These are phyloP conservation scores for Orthosia cruda DNA, from an alignment of 2,888 invertebrate genomes.

Conservation along the genomic window DNA sequence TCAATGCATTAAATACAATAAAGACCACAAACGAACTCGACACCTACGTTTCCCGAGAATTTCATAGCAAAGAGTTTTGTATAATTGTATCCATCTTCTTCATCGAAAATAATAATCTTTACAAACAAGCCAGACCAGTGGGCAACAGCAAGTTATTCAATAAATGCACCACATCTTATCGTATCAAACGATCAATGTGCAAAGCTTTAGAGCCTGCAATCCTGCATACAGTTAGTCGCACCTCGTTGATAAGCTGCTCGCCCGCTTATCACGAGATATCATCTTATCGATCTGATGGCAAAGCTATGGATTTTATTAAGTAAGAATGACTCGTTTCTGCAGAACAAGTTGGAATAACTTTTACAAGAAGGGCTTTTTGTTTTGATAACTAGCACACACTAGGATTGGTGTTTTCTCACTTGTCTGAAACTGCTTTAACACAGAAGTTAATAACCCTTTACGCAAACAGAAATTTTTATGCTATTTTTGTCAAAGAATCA, in stretches of 20 bases:
- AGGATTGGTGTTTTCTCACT: too few species aligned
- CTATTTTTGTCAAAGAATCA: too few species aligned
- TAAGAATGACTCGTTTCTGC: background rate
- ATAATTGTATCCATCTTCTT: background rate
- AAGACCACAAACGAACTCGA: too few species aligned
- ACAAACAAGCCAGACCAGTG: too few species aligned
- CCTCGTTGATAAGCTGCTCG: constrained; percentile 27
- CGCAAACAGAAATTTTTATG: too few species aligned
- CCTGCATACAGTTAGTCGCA: constrained; percentile 40
- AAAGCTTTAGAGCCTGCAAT: constrained; percentile 2
- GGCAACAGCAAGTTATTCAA: constrained; percentile 8
- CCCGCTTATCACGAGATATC: constrained; percentile 25
- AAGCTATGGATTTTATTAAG: background rate
- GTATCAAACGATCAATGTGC: constrained; percentile 14
- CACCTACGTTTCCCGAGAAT: too few species aligned
- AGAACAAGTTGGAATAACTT: background rate
- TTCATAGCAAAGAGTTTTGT: too few species aligned
- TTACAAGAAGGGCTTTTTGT: background rate
- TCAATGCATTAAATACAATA: background rate
- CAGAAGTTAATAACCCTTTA: too few species aligned
- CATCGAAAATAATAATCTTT: background rate
- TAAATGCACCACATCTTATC: constrained; percentile 31
- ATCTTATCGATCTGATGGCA: constrained; percentile 18
- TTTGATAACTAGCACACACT: too few species aligned
- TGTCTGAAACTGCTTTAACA: background rate